Percentiles rank a stretch among this genome's conserved stretches.
phyloP scores from a whole-genome alignment of 2,797 vertebrate species.

The Phoeniculus purpureus region DNA sequence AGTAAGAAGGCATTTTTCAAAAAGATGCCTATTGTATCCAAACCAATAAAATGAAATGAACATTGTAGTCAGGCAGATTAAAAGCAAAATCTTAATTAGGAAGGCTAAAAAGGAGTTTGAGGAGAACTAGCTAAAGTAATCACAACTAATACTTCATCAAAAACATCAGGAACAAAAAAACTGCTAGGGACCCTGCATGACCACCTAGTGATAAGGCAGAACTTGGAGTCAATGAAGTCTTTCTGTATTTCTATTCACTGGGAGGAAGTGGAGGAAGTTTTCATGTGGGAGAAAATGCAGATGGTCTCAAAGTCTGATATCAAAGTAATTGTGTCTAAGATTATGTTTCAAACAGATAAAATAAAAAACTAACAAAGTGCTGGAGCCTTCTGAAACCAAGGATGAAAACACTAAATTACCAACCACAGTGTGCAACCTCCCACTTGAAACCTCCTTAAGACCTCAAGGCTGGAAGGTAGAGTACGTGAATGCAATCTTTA shows the following conservation, averaged over 20 bases:
- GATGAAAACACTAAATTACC: not conserved
- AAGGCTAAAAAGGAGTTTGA: not conserved
- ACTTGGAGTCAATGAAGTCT: not conserved
- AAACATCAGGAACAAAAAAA: not conserved
- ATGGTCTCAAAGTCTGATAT: not conserved
- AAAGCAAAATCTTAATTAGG: constrained; percentile 7
- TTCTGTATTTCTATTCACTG: not conserved
- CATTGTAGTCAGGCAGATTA: constrained; percentile 8
- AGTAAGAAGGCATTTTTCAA: constrained; percentile 22
- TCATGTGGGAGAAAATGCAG: not conserved
- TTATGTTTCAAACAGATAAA: not conserved
- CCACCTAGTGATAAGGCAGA: not conserved
- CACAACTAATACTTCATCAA: not conserved
- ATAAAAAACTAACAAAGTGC: not conserved
- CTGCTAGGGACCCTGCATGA: not conserved
- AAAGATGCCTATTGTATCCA: constrained; percentile 43
- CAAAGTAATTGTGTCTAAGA: not conserved
- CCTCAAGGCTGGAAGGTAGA: not conserved
- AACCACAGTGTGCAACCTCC: not conserved
- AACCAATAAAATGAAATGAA: constrained; percentile 54
- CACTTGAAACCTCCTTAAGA: not conserved
- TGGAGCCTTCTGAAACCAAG: not conserved
- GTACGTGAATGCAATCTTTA: not conserved
- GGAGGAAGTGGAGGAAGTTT: not conserved
- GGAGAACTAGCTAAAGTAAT: not conserved